Percentiles rank a stretch among this genome's conserved stretches.
Evolutionary conservation across 2,888 invertebrate genomes (phyloP).

Genomic region (Xestia sexstrigata): DNA sequence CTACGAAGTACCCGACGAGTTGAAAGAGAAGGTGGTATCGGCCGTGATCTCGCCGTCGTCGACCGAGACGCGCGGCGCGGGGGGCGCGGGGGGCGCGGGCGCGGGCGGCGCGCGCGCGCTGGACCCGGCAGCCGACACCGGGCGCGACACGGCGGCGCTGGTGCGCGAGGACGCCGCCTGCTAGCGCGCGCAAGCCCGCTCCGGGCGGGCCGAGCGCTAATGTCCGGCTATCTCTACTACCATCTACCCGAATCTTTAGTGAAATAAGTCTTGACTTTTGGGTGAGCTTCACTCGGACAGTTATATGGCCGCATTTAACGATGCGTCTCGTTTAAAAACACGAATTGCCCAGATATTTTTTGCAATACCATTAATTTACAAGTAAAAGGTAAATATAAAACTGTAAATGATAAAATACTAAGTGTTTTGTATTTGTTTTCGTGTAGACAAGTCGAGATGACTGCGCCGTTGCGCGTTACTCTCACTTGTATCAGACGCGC

Average conservation of each 20-base stretch:
- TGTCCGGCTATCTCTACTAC: slow-evolving; percentile 38
- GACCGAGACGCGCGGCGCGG: slow-evolving; percentile 93
- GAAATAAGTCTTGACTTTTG: slow-evolving; percentile 56
- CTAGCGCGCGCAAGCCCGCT: slow-evolving; percentile 49
- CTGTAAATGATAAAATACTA: slow-evolving; percentile 59
- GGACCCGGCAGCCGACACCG: slow-evolving; percentile 96
- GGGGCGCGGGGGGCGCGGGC: slow-evolving; percentile 60
- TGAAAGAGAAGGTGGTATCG: slow-evolving; percentile 93
- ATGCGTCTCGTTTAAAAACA: slow-evolving; percentile 18
- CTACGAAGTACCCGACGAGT: slow-evolving; percentile 95
- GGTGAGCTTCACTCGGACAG: slow-evolving; percentile 31
- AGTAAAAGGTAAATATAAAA: slow-evolving; percentile 35
- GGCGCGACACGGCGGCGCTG: slow-evolving; percentile 90
- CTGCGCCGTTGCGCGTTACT: background rate
- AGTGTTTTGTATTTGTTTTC: slow-evolving; percentile 51
- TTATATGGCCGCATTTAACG: background rate
- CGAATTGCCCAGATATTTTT: slow-evolving; percentile 36
- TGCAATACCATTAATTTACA: slow-evolving; percentile 42
- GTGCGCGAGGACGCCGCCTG: slow-evolving; percentile 94
- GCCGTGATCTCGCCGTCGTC: slow-evolving; percentile 96
- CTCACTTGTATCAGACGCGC: slow-evolving; percentile 26
- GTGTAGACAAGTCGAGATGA: slow-evolving; percentile 9
- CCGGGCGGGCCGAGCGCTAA: slow-evolving; percentile 24
- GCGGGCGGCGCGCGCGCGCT: slow-evolving; percentile 93
- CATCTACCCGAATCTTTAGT: slow-evolving; percentile 37